Percentiles rank a stretch among this genome's conserved stretches.
Conservation (phyloP, 2,113 vertebrate species). For the Bubo bubo region DNA sequence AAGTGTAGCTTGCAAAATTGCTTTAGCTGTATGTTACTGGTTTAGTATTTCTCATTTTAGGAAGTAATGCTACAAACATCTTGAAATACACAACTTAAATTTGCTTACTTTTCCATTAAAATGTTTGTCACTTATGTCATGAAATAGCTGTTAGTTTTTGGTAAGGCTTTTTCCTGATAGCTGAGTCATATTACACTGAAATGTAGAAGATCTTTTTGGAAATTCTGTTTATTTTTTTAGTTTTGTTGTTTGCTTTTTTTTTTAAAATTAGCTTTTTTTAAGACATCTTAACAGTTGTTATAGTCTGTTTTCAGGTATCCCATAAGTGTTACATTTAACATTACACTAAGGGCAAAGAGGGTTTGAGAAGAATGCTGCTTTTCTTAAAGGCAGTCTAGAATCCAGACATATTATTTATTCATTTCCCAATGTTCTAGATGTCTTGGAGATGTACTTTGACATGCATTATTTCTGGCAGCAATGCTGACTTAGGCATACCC, state of each 20-base stretch:
- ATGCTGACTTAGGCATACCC: conserved; percentile 5
- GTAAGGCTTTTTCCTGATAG: neutral
- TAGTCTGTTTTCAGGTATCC: neutral
- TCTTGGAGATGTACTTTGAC: conserved; percentile 18
- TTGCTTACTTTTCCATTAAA: neutral
- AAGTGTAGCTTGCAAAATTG: neutral
- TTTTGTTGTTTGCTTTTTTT: neutral
- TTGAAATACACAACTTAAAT: neutral
- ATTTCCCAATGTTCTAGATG: conserved; percentile 16
- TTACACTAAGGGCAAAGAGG: neutral
- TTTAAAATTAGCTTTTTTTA: neutral
- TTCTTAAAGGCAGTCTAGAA: neutral
- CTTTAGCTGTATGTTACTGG: neutral
- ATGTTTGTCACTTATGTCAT: neutral
- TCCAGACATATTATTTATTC: conserved; percentile 26
- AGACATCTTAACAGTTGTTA: neutral
- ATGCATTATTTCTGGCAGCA: conserved; percentile 30
- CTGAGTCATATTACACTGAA: neutral
- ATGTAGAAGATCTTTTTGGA: neutral
- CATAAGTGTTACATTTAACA: neutral
- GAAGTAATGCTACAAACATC: neutral
- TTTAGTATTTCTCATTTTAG: neutral
- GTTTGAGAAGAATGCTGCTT: neutral
- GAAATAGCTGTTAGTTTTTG: neutral
- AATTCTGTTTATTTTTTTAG: neutral